Base-by-base conservation (phyloP, 2,888 invertebrate species). In the Platerodrilus igneus region DNA sequence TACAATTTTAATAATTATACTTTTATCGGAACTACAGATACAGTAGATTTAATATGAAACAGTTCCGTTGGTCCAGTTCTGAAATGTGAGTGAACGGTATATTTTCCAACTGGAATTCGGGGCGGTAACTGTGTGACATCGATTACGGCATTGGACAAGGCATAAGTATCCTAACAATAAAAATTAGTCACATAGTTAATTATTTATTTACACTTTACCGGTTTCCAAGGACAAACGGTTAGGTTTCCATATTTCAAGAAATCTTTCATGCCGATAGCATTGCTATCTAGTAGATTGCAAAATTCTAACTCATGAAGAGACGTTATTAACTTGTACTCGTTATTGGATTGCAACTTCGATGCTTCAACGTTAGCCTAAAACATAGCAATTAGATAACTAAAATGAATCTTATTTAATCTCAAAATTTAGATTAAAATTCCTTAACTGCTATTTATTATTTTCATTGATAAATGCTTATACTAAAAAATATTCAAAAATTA, bases 211-310 rank as follows among this genome's bases (percentile, higher is more conserved):
- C 11, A 6, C 29, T 18, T 41, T 35, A 41, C 45, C 22, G 27
- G 19, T 35, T 45, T 45, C 45, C 41, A 41, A 13, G 45, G 45
- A 14, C 45, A 45, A 4, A 14, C 26, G 6, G 45, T 45, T 13
- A 45, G 37, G 17, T 45, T 45, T 13, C 41, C 41, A 23, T 38
- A 28, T n/a, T 30, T 25, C 6, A 45, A 10, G 9, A 41, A 25
- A 20, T 45, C 41, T 20, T 41, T 45, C 17, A 45, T 16, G 2
- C 45, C 45, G 28, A 45, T 38, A 21, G 30, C 28, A 15, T 45
- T 41, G 14, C 15, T 35, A 9, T 35, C 27, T 3, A 45, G 13
- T 13, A 45, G 7, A 4, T 45, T 41, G 11, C 45, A 45, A 28
- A 45, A 28, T 16, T 45, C 32, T 5, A 35, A 13, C 15, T 41